Base-by-base conservation (phyloP, 2,113 vertebrate genomes). In the Ginglymostoma cirratum region DNA sequence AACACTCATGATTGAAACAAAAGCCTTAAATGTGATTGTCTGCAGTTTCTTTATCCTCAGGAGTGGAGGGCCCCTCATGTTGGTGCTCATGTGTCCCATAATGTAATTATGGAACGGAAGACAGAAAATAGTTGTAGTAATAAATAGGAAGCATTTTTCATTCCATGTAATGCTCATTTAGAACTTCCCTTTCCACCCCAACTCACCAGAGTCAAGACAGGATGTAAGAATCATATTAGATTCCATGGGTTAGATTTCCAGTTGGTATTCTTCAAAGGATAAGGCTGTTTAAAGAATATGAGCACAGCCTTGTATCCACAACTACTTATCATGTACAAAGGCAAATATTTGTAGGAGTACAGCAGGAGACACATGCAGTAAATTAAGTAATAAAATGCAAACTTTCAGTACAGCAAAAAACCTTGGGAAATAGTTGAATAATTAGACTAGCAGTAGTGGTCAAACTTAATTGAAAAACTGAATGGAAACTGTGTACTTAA, bases 121-220 rank as follows among this genome's bases (percentile, higher is more conserved):
- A 24, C 27, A 48, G 80, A 45, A 83, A 89, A 14, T 48, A 55
- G 24, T 27, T 30, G 48, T 17, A 89, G 48, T 30, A 48, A 89
- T 27, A 89, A 55, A 89, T 52, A 89, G 86, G 86, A 89, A 89
- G 86, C 45, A 30, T 55, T 55, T 83, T 89, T 89, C 42, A 87
- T 87, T 89, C 86, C 48, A 83, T 83, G n/a, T 83, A 5, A 38
- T 83, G 80, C 80, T 45, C 80, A 23, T 83, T 42, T 83, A 19
- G 80, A 83, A 55, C 48, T 89, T 89, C 14, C 45, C 48, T 89
- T 55, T 48, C 24, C 86, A 87, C 42, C 85, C 45, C 24, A 87
- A 87, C 45, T 48, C 24, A 24, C 24, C 85, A 89, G 45, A 55
- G 8, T 89, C 45, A 89, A 45, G 14, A 89, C 14, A 55, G 38